Percentiles rank a stretch among this genome's conserved stretches.
These are phyloP conservation scores for Palythoa caribaeorum DNA, from an alignment of 92 coral and sea anemone genomes.

Conservation along the genomic window DNA sequence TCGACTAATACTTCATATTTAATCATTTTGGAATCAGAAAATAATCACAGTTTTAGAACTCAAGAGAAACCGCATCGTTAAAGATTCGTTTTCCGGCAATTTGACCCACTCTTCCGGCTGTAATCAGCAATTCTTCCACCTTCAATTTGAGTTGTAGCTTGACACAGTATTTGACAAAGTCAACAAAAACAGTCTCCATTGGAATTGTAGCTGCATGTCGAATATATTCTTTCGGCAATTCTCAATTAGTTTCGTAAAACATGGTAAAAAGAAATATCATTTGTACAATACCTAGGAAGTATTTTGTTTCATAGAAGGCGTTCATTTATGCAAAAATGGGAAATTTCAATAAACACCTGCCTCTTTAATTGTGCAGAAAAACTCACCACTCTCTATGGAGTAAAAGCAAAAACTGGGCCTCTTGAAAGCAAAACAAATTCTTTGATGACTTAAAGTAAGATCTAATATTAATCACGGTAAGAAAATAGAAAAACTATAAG, in stretches of 20 bases:
- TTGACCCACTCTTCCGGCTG: constrained; percentile 5
- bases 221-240: neutral
- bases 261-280: neutral
- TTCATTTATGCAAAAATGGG: constrained; percentile 37
- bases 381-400: constrained; percentile 8
- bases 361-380: neutral
- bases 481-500: neutral
- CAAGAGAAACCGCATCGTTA: constrained; percentile 26
- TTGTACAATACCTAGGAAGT: neutral
- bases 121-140: neutral
- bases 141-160: neutral
- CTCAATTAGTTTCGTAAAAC: constrained; percentile 1
- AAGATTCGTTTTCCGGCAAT: constrained; percentile 21
- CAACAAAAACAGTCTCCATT: neutral
- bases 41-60: constrained; percentile 9
- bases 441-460: neutral
- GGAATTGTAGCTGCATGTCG: neutral
- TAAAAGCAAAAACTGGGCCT: constrained; percentile 5
- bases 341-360: constrained; percentile 30
- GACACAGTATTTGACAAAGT: neutral
- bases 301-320: constrained; percentile 1
- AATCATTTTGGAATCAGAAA: constrained; percentile 6
- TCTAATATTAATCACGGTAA: neutral
- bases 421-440: neutral
- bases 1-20: neutral